Evolutionary conservation across 2,888 invertebrate genomes (phyloP).

Genomic region (Stomorhina lunata): DNA sequence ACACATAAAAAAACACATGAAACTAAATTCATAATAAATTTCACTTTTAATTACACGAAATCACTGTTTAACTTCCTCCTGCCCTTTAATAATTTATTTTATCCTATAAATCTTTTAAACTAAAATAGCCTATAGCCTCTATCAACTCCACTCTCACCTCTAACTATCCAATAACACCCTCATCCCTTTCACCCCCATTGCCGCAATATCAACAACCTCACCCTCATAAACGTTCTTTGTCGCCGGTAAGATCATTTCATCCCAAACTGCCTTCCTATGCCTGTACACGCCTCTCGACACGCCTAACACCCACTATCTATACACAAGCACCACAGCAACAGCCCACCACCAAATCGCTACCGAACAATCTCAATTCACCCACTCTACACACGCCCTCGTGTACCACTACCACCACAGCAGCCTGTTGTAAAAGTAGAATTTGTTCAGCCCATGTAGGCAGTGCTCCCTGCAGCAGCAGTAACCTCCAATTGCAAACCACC

Average conservation of each 20-base stretch:
- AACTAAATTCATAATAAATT: conserved; percentile 13
- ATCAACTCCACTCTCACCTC: conserved; percentile 46
- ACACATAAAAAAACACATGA: conserved; percentile 30
- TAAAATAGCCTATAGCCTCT: conserved; percentile 44
- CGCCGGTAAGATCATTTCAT: conserved; percentile 39
- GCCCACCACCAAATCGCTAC: conserved; percentile 49
- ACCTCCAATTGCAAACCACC: conserved; percentile 42
- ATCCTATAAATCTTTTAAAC: too few species aligned
- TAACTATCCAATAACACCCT: conserved; percentile 44
- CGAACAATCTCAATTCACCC: conserved; percentile 57
- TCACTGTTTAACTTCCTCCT: background rate
- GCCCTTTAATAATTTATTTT: too few species aligned
- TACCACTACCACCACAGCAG: conserved; percentile 57
- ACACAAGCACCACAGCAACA: conserved; percentile 69
- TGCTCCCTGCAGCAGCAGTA: conserved; percentile 59
- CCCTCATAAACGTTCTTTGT: conserved; percentile 50
- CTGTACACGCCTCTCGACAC: conserved; percentile 44
- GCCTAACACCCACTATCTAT: conserved; percentile 69
- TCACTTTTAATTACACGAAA: background rate
- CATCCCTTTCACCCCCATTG: conserved; percentile 55
- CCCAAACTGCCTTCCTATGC: conserved; percentile 44
- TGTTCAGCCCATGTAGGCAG: conserved; percentile 62
- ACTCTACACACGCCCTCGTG: conserved; percentile 43
- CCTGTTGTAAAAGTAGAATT: conserved; percentile 63
- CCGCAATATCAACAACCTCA: conserved; percentile 51